Evolutionary conservation across 2,113 vertebrate species (phyloP).

Genomic region (Nothobranchius furzeri): DNA sequence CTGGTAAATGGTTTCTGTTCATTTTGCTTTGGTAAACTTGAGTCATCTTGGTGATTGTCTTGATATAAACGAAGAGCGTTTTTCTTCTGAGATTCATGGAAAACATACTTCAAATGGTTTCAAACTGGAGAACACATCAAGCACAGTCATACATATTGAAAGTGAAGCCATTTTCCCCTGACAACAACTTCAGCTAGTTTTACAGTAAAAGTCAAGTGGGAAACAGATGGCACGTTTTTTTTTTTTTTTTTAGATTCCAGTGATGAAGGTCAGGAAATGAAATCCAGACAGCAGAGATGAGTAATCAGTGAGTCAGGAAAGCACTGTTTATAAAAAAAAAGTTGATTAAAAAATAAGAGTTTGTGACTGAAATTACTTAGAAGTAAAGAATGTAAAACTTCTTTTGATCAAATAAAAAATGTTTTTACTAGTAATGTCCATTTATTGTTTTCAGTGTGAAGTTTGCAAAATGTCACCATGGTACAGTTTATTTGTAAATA

Average conservation of each 20-base stretch:
- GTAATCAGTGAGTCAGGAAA: not conserved
- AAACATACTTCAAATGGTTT: too few species aligned
- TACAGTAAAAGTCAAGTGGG: not conserved
- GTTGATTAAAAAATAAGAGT: not conserved
- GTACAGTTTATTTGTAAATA: too few species aligned
- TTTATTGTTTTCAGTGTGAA: not conserved
- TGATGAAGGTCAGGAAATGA: not conserved
- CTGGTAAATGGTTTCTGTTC: too few species aligned
- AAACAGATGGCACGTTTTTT: not conserved
- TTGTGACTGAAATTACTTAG: not conserved
- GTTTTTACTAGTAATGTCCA: not conserved
- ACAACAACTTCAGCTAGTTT: not conserved
- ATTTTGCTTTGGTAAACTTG: not conserved
- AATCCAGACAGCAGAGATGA: not conserved
- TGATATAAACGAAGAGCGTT: not conserved
- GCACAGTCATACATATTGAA: not conserved
- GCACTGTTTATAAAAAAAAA: not conserved
- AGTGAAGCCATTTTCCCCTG: not conserved
- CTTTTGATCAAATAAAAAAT: not conserved
- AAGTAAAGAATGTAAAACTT: constrained; percentile 1
- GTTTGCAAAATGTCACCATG: not conserved
- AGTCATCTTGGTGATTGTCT: not conserved
- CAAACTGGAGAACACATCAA: not conserved
- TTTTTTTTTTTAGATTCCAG: too few species aligned
- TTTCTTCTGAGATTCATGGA: too few species aligned